Evolutionary conservation across 2,888 invertebrate genomes (phyloP), one percentile per base, ranked within the genome.

Genomic region (Pterostichus madidus): DNA sequence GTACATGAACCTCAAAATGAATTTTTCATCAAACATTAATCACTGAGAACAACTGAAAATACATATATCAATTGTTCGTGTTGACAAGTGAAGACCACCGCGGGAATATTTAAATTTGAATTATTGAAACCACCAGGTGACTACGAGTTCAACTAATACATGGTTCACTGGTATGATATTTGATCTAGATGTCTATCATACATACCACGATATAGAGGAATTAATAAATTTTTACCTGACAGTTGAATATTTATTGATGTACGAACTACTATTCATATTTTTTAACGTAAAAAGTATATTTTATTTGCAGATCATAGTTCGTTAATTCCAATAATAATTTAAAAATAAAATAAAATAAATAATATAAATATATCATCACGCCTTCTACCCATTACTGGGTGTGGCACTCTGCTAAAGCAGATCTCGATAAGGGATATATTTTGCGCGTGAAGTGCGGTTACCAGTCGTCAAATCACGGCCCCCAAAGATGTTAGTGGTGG

Each of bases 11-110:
- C n/a, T 35, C 32, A 32, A 13, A 64, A 32, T 35, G 64, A 64
- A 64, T 64, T 64, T 64, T 64, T 64, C 64, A 64, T 64, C 64
- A 35, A 64, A 64, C 64, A 64, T 64, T 64, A 64, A 64, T 64
- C 64, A 64, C 35, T 32, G 35, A 64, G 13, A 64, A 64, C 64
- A 64, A 64, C 64, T 64, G 64, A 64, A 64, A 32, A 64, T 64
- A 64, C 64, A 64, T 64, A 32, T 64, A 64, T 64, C 64, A 64
- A 64, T 32, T 64, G 24, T 32, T 64, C 64, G 13, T n/a, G 64
- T 35, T 64, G 64, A 64, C 64, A 64, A 64, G 64, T 64, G 64
- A 64, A 64, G 64, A 64, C n/a, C 64, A 64, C 64, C 64, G 64
- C 64, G 64, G 64, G 64, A 64, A 64, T 35, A 64, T 64, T 64